Evolutionary conservation across 2,797 vertebrate genomes (phyloP).

Genomic region (Momotus momota): DNA sequence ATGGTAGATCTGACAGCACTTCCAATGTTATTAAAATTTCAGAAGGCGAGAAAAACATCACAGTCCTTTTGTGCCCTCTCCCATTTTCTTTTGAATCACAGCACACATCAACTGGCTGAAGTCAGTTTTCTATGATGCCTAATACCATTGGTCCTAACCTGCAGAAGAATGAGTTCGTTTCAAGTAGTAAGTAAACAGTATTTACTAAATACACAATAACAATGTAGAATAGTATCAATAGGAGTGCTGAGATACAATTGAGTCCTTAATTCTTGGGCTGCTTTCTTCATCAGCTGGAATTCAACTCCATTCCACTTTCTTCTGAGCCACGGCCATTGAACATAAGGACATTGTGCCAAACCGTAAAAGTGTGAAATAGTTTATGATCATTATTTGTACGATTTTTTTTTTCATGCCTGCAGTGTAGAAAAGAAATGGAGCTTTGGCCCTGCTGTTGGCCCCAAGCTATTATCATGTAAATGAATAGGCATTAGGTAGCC

Average conservation of each 20-base stretch:
- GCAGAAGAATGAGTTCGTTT: neutral
- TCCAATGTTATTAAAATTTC: neutral
- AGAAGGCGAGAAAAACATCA: neutral
- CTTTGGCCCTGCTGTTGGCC: neutral
- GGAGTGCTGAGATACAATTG: neutral
- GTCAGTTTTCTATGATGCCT: neutral
- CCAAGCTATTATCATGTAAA: neutral
- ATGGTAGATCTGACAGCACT: neutral
- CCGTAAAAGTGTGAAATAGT: neutral
- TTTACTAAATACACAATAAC: neutral
- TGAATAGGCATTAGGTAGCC: accelerated
- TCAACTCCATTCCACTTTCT: neutral
- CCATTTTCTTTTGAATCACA: neutral
- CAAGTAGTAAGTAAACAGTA: neutral
- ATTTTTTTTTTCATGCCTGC: neutral
- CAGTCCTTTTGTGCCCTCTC: neutral
- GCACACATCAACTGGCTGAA: neutral
- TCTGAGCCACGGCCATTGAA: neutral
- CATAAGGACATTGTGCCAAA: neutral
- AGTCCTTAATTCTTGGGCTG: neutral
- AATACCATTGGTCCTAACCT: neutral
- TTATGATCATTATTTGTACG: neutral
- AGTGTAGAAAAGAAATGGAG: neutral
- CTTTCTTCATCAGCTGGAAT: neutral
- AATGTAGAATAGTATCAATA: neutral